Percentiles rank a stretch among this genome's conserved stretches.
phyloP scores from a whole-genome alignment of 2,797 vertebrate genomes.

The Setipinna tenuifilis region DNA sequence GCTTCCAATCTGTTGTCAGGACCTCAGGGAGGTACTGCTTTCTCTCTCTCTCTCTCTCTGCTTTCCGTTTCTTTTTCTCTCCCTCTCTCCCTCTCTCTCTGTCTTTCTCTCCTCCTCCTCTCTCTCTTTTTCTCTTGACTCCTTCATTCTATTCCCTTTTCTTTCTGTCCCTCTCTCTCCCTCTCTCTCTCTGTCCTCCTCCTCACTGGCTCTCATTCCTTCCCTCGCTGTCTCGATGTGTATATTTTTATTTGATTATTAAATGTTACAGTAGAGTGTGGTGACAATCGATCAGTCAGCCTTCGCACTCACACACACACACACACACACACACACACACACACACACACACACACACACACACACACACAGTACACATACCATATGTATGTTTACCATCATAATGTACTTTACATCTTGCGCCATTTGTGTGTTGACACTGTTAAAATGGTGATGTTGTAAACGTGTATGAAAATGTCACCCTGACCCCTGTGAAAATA shows the following conservation, averaged over 20 bases:
- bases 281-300: background rate
- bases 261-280: background rate
- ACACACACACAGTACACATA: background rate
- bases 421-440: too few relatives aligned
- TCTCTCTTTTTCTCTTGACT: background rate
- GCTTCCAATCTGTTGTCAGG: background rate
- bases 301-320: background rate
- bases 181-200: background rate
- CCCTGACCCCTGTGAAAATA: too few relatives aligned
- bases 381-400: background rate
- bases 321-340: conserved; percentile 23
- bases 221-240: background rate
- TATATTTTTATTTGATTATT: background rate
- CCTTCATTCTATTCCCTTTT: background rate
- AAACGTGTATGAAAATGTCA: too few relatives aligned
- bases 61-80: too few relatives aligned
- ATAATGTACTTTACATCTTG: too few relatives aligned
- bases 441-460: too few relatives aligned
- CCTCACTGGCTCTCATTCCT: background rate
- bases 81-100: too few relatives aligned
- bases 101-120: background rate
- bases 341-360: conserved; percentile 31
- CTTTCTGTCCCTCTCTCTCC: background rate
- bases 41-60: background rate
- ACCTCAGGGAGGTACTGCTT: background rate